phyloP scores from a whole-genome alignment of 1,140 invertebrate genomes.

The Aphelinus certus region DNA sequence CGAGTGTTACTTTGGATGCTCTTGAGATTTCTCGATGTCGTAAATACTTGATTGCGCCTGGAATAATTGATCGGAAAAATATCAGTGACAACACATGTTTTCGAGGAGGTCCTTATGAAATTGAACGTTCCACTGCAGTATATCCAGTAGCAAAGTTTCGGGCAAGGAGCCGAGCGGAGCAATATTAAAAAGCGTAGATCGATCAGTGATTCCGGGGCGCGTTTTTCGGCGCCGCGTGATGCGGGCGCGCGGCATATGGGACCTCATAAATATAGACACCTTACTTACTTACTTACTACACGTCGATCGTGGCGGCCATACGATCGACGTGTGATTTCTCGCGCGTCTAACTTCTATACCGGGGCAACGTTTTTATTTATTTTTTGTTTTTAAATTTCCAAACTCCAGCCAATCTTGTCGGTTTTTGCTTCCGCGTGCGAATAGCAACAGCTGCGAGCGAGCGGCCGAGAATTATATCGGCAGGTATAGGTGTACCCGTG shows the following conservation, averaged over 20 bases:
- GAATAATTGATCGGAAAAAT: no score
- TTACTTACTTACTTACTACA: slow-evolving; percentile 45
- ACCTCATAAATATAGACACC: slow-evolving; percentile 61
- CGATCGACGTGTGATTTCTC: slow-evolving; percentile 45
- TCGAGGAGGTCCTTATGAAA: no score
- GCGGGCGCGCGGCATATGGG: slow-evolving; percentile 52
- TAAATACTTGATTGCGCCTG: no score
- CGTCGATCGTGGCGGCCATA: neutral
- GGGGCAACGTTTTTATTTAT: no score
- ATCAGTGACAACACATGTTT: no score
- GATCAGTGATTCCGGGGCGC: slow-evolving; percentile 14
- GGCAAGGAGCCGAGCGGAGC: neutral
- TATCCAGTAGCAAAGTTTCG: no score
- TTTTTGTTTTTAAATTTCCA: no score
- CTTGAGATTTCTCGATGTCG: no score
- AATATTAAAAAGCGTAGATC: neutral
- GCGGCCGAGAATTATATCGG: neutral
- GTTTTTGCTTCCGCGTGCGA: neutral
- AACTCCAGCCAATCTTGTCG: no score
- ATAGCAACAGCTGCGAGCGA: slow-evolving; percentile 5
- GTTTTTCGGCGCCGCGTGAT: slow-evolving; percentile 52
- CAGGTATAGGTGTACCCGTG: neutral
- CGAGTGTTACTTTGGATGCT: no score
- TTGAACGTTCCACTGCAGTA: no score
- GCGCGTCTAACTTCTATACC: neutral